Percentiles rank a stretch among this genome's conserved stretches.
These are phyloP conservation scores for Pempheris klunzingeri DNA, from an alignment of 2,797 vertebrate species.

Conservation along the genomic window DNA sequence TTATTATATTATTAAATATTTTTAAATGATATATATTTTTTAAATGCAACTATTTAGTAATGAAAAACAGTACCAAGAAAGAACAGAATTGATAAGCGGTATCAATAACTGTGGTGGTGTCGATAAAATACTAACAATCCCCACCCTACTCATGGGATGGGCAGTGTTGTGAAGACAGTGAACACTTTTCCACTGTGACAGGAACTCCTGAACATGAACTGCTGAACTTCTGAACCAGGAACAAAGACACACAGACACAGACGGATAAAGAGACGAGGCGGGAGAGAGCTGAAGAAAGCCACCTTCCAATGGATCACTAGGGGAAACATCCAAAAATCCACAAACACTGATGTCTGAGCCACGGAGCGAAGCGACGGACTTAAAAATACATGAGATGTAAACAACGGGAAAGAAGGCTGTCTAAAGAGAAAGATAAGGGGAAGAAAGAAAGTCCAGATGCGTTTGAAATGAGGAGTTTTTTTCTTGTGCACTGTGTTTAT, in stretches of 20 bases:
- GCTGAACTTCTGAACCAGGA: conserved; percentile 14
- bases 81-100: too few relatives aligned
- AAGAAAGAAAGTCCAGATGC: conserved; percentile 46
- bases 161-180: too few relatives aligned
- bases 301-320: conserved; percentile 29
- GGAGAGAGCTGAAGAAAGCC: conserved; percentile 28
- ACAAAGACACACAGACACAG: background rate
- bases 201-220: conserved; percentile 11
- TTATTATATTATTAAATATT: too few relatives aligned
- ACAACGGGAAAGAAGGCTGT: conserved; percentile 31
- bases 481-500: conserved; percentile 21
- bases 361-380: conserved; percentile 35
- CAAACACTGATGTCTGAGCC: conserved; percentile 57
- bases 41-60: too few relatives aligned
- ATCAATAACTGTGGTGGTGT: too few relatives aligned
- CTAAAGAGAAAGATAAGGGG: conserved; percentile 16
- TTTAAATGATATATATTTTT: too few relatives aligned
- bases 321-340: conserved; percentile 64
- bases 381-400: conserved; percentile 48
- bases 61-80: too few relatives aligned
- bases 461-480: conserved; percentile 15
- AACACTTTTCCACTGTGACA: background rate
- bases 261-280: conserved; percentile 16
- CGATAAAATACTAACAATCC: too few relatives aligned
- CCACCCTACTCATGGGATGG: too few relatives aligned